These are phyloP conservation scores for Toxotes chatareus DNA, from an alignment of 2,113 vertebrate species.

Conservation along the genomic window DNA sequence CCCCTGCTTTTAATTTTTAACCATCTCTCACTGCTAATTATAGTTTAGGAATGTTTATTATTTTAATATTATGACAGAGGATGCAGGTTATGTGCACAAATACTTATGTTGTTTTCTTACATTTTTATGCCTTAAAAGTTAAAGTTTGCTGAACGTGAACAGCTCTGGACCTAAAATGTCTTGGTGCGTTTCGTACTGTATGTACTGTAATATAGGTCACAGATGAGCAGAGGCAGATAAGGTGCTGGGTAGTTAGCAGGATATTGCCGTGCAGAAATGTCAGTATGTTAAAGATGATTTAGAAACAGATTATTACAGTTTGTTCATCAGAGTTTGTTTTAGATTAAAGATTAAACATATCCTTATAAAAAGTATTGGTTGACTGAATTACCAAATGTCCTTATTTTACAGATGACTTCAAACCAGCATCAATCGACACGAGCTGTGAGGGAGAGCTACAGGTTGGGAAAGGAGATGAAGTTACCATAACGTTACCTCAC, in stretches of 20 bases:
- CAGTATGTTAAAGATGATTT: not conserved
- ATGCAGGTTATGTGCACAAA: too few relatives aligned
- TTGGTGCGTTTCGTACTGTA: not conserved
- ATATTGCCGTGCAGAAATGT: not conserved
- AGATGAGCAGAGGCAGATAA: not conserved
- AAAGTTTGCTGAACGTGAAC: too few relatives aligned
- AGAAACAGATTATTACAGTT: not conserved
- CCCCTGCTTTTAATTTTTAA: not conserved
- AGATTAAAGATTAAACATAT: not conserved
- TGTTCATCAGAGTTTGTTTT: too few relatives aligned
- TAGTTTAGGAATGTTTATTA: not conserved
- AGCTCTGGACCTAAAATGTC: too few relatives aligned
- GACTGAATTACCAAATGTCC: not conserved
- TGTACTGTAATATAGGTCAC: not conserved
- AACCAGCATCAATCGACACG: slow-evolving; percentile 97
- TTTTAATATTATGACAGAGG: too few relatives aligned
- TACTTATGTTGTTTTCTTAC: too few relatives aligned
- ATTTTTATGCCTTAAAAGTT: not conserved
- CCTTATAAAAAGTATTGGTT: not conserved
- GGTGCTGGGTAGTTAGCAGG: too few relatives aligned
- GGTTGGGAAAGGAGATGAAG: slow-evolving; percentile 98
- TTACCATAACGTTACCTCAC: slow-evolving; percentile 97
- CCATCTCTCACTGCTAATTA: not conserved
- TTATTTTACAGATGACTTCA: slow-evolving; percentile 93
- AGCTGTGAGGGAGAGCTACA: slow-evolving; percentile 97